Conservation (phyloP, 2,888 invertebrate species). For the Ctena decussata region DNA sequence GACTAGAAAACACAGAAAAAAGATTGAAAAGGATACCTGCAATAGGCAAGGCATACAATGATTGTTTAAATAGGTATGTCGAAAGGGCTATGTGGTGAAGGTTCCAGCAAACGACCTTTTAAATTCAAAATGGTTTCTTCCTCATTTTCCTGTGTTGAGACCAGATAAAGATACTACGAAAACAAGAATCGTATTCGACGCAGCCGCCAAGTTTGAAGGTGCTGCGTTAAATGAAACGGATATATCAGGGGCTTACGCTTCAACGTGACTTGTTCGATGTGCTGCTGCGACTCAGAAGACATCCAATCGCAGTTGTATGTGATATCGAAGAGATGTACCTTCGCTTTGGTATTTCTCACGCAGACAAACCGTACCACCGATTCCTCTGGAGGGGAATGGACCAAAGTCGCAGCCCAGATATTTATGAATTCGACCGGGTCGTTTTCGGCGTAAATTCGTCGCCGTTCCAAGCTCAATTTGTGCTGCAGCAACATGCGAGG, state of each 20-base stretch:
- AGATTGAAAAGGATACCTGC: constrained; percentile 26
- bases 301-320: constrained; percentile 48
- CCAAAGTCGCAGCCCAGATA: constrained; percentile 22
- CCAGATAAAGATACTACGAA: no score
- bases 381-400: constrained; percentile 47
- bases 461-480: constrained; percentile 63
- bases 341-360: constrained; percentile 14
- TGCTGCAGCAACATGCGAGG: constrained; percentile 54
- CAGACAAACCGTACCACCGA: constrained; percentile 36
- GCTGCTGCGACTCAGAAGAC: constrained; percentile 52
- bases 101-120: background rate
- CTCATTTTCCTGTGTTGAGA: no score
- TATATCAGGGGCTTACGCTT: constrained; percentile 63
- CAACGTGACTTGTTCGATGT: constrained; percentile 62
- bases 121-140: no score
- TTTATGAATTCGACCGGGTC: constrained; percentile 53
- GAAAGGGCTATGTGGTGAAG: constrained; percentile 53
- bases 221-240: background rate
- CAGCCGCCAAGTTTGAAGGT: no score
- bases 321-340: constrained; percentile 65
- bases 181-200: no score
- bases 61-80: constrained; percentile 35
- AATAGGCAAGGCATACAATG: constrained; percentile 32
- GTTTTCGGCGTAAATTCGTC: constrained; percentile 68
- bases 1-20: constrained; percentile 46